Evolutionary conservation across 2,888 invertebrate species (phyloP).

Genomic region (Xanthostigma xanthostigma): DNA sequence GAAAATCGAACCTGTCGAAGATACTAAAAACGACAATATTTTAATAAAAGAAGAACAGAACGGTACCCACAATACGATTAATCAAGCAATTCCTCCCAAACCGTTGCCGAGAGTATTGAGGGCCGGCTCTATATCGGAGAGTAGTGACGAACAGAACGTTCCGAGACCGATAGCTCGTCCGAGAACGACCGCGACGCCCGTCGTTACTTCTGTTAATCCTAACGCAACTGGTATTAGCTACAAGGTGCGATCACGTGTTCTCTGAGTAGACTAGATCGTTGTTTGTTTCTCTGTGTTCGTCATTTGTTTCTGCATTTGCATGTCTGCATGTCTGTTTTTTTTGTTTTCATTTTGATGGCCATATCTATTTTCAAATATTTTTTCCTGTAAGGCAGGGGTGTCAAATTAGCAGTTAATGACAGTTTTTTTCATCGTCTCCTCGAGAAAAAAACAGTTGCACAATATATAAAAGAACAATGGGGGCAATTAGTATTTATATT

Average conservation of each 20-base stretch:
- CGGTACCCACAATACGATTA: slow-evolving; percentile 18
- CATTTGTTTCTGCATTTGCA: slow-evolving; percentile 7
- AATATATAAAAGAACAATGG: too few species aligned
- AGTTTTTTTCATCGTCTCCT: too few species aligned
- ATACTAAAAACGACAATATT: neutral
- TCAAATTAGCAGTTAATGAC: too few species aligned
- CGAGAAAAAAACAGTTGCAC: too few species aligned
- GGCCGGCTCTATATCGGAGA: slow-evolving; percentile 56
- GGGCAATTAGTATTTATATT: too few species aligned
- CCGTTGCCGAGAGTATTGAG: slow-evolving; percentile 65
- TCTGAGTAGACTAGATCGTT: slow-evolving; percentile 5
- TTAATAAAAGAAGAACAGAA: slow-evolving; percentile 1
- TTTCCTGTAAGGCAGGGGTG: too few species aligned
- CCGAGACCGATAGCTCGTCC: slow-evolving; percentile 52
- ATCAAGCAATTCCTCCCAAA: slow-evolving; percentile 48
- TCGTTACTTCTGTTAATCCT: slow-evolving; percentile 43
- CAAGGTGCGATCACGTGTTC: slow-evolving; percentile 41
- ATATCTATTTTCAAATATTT: too few species aligned
- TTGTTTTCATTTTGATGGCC: too few species aligned
- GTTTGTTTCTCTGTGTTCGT: slow-evolving; percentile 11
- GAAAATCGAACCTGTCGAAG: neutral
- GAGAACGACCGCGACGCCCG: slow-evolving; percentile 46
- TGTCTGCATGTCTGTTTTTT: neutral
- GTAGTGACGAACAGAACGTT: slow-evolving; percentile 32
- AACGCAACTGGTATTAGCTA: slow-evolving; percentile 42